Evolutionary conservation across 2,797 vertebrate genomes (phyloP).

Genomic region (Lutjanus argentimaculatus): DNA sequence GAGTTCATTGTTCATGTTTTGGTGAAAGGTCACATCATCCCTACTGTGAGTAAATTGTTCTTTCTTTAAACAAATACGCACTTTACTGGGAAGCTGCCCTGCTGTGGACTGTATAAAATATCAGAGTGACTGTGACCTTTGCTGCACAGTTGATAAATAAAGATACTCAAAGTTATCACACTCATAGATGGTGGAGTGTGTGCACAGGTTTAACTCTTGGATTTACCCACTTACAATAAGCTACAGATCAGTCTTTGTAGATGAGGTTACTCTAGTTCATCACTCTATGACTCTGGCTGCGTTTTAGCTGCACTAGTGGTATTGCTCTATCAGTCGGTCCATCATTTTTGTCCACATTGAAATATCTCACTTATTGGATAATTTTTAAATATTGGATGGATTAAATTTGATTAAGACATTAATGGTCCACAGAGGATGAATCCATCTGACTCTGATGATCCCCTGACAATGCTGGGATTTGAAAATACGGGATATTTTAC

Average conservation of each 20-base stretch:
- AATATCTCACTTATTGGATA: no score
- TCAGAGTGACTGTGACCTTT: conserved; percentile 64
- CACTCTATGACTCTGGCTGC: no score
- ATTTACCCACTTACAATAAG: not conserved
- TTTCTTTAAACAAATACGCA: conserved; percentile 47
- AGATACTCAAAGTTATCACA: conserved; percentile 27
- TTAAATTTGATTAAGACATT: no score
- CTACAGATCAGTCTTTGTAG: not conserved
- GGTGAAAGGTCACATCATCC: conserved; percentile 64
- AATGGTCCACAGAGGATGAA: no score
- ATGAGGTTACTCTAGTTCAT: not conserved
- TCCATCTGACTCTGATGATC: not conserved
- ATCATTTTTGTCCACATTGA: no score
- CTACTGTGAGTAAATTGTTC: conserved; percentile 44
- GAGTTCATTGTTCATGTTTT: conserved; percentile 51
- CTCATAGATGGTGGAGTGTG: not conserved
- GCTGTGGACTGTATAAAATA: conserved; percentile 49
- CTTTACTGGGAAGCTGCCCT: conserved; percentile 36
- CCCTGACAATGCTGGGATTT: no score
- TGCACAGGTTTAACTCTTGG: not conserved
- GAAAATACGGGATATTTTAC: no score
- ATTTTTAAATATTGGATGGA: no score
- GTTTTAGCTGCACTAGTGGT: no score
- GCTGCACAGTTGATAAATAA: conserved; percentile 42
- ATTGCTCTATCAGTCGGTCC: no score